phyloP scores from a whole-genome alignment of 1,140 invertebrate genomes.

The Mactra quadrangularis region DNA sequence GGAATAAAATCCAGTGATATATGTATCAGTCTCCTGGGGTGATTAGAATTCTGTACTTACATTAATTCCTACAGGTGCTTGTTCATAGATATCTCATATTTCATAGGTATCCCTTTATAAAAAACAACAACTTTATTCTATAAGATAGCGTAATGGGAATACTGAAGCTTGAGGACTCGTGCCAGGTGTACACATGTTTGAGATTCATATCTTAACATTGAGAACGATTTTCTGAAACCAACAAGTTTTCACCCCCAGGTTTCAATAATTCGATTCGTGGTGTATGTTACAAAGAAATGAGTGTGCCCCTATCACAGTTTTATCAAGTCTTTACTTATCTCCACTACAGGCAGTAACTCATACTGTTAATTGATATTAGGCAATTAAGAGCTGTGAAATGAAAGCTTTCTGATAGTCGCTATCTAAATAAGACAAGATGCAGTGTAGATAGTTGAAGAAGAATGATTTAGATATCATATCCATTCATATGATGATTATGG shows the following conservation, averaged over 20 bases:
- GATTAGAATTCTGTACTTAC: too few species aligned
- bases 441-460: too few species aligned
- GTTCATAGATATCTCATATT: too few species aligned
- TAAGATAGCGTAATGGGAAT: slow-evolving; percentile 21
- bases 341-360: slow-evolving; percentile 34
- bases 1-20: too few species aligned
- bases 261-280: too few species aligned
- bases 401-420: slow-evolving; percentile 26
- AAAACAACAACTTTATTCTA: slow-evolving; percentile 14
- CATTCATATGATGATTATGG: too few species aligned
- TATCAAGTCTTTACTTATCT: slow-evolving; percentile 15
- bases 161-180: slow-evolving; percentile 16
- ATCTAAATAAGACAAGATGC: slow-evolving; percentile 19
- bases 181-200: slow-evolving; percentile 18
- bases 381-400: slow-evolving; percentile 47
- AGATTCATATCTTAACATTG: background rate
- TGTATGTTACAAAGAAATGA: slow-evolving; percentile 28
- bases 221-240: too few species aligned
- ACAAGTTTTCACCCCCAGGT: too few species aligned
- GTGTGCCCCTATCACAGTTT: slow-evolving; percentile 23
- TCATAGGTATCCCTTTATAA: background rate
- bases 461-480: too few species aligned
- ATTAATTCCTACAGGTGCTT: too few species aligned
- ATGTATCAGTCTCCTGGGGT: too few species aligned
- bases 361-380: slow-evolving; percentile 41